Base-by-base conservation (phyloP, 2,888 invertebrate genomes). In the Drosophila birchii region DNA sequence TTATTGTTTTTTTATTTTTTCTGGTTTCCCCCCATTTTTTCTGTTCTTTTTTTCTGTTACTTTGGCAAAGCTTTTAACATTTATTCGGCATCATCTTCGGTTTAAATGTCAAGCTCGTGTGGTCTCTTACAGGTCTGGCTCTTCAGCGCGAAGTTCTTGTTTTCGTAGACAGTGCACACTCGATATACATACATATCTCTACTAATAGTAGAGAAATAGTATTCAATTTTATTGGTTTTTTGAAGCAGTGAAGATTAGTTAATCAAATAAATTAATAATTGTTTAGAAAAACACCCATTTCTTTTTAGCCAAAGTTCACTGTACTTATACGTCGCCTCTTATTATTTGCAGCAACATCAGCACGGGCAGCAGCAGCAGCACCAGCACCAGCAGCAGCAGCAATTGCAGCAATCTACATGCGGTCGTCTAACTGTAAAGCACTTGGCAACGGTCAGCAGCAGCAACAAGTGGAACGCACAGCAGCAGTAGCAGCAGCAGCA, bases 71-170 rank as follows among this genome's bases (percentile, higher is more conserved):
- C 78, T 75, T 68, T 82, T 83, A 83, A 74, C 78, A 78, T 82
- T 79, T 80, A 80, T 83, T 76, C 63, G 60, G 47, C 60, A 66
- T 49, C 79, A 80, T 84, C 81, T 73, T 72, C 70, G 61, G 63
- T 67, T 85, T 88, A 83, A 83, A 83, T 85, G 88, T 87, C 83
- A 83, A 79, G 78, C 82, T 84, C 81, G 78, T 78, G 86, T 59
- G 66, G 54, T 45, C 39, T 47, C 57, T 58, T 49, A 64, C 45
- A 73, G 45, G 47, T 61, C 20, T 70, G 23, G 8, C 49, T 39
- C n/a, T 8, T 38, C 55, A 38, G 63, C 26, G 49, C 20, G 5
- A 16, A 26, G 54, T 54, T 70, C 47, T 49, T 62, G 56, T 57
- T 45, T 59, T 38, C 60, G 44, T 49, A 11, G 51, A 36, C 51